Evolutionary conservation across 1,140 invertebrate species (phyloP).

Genomic region (Anastrepha obliqua): DNA sequence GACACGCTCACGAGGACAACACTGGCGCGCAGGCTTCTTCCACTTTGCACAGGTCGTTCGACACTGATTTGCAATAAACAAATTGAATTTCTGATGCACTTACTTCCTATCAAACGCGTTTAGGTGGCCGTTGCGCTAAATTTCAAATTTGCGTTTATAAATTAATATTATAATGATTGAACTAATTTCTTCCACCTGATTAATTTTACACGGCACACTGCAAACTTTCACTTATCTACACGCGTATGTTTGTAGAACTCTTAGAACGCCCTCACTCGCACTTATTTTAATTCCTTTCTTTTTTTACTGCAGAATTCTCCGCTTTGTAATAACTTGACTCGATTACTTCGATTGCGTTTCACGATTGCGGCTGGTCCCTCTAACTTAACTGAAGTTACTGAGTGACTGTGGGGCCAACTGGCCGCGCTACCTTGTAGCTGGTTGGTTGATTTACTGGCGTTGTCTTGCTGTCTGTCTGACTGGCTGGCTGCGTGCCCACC

Average conservation of each 20-base stretch:
- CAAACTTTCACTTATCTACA: constrained; percentile 8
- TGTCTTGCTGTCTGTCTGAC: too few species aligned
- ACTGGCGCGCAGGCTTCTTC: background rate
- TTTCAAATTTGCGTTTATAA: background rate
- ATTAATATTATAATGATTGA: background rate
- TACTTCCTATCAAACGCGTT: background rate
- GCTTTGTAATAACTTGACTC: background rate
- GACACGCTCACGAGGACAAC: background rate
- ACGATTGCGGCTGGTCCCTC: constrained; percentile 42
- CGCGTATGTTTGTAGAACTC: too few species aligned
- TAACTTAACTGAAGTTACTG: constrained; percentile 29
- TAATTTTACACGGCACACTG: background rate
- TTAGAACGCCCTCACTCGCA: background rate
- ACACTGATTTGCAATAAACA: background rate
- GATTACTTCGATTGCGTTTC: constrained; percentile 34
- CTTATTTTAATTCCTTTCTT: background rate
- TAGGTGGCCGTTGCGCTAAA: background rate
- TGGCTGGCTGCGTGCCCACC: background rate
- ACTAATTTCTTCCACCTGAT: background rate
- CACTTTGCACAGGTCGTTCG: background rate
- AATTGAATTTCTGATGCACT: background rate
- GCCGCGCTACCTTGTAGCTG: too few species aligned
- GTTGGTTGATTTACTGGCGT: too few species aligned
- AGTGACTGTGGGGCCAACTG: constrained; percentile 20
- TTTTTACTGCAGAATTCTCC: background rate